These are phyloP conservation scores for Cylloceria caligata DNA, from an alignment of 2,888 invertebrate species.

Conservation along the genomic window DNA sequence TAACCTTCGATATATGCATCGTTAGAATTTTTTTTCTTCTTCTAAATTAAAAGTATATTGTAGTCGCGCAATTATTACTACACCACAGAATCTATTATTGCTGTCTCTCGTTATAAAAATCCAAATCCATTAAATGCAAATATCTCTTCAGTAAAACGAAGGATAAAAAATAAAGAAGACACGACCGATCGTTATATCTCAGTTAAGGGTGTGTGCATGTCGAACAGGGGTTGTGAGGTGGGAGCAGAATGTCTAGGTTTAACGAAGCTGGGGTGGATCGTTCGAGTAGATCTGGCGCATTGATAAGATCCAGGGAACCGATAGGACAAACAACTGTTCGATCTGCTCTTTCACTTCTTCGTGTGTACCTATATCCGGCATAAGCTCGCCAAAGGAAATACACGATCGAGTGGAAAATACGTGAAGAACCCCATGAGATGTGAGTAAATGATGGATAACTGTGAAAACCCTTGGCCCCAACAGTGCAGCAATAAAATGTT, in stretches of 20 bases:
- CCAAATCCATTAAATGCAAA: neutral
- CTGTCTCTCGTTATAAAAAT: neutral
- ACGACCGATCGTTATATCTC: constrained; percentile 47
- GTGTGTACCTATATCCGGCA: neutral
- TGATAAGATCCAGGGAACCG: constrained; percentile 46
- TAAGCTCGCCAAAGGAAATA: constrained; percentile 20
- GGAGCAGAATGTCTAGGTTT: constrained; percentile 53
- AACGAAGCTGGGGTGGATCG: constrained; percentile 44
- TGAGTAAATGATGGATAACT: constrained; percentile 33
- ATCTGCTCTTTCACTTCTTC: neutral
- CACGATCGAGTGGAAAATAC: constrained; percentile 3
- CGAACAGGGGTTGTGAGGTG: constrained; percentile 35
- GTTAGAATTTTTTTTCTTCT: neutral
- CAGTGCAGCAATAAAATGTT: neutral
- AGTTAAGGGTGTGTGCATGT: constrained; percentile 49
- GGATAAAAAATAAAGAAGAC: constrained; percentile 3
- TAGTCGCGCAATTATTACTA: neutral
- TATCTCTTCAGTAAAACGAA: neutral
- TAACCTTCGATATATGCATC: too few species aligned
- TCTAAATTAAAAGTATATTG: neutral
- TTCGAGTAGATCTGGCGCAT: constrained; percentile 19
- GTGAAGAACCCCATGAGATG: constrained; percentile 1
- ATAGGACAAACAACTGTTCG: constrained; percentile 39
- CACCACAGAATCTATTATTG: neutral
- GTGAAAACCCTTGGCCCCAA: constrained; percentile 12